Base-by-base conservation (phyloP, 53 echinoderm and acorn worm species). In the Paelopatides confundens region DNA sequence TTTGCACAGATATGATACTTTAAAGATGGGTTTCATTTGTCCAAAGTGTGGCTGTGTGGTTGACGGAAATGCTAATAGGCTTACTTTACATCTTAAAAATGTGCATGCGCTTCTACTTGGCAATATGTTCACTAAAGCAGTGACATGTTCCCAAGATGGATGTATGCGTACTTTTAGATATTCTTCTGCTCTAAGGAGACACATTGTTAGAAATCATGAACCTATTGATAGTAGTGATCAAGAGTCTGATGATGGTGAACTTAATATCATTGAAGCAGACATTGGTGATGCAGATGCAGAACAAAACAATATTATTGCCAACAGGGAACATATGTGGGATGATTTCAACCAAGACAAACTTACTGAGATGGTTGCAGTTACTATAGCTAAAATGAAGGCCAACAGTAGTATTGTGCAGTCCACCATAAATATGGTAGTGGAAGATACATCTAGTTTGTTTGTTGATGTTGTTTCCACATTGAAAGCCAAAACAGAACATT, bases 141-240 rank as follows among this genome's bases (percentile, higher is more conserved):
- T 77, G 1, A n/a, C 49, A 77, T 77, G 51, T 47, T 77, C 77
- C 7, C 77, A 77, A 49, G 49, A 77, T 37, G 77, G 77, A 21
- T 77, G 77, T 40, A 49, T 5, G 49, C 48, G 77, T 1, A 77
- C 77, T n/a, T 77, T 50, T 0, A 43, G 77, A 27, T 77, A 77
- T 47, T 35, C 77, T 23, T 27, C 21, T 39, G 77, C 77, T 6
- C 13, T 77, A 47, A 18, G 47, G 14, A 21, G 49, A 27, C 77
- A 77, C 24, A 39, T 77, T 49, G 50, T 47, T 6, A 77, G 49
- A 13, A 28, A n/a, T 2, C 49, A 77, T n/a, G 23, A 4, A 5
- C 50, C 0, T n/a, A 28, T 77, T 23, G 48, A 47, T 0, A 35
- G n/a, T n/a, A n/a, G 2, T n/a, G 48, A 40, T n/a, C 29, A 4